These are phyloP conservation scores for Eupeodes luniger DNA, from an alignment of 2,888 invertebrate species.

Conservation along the genomic window DNA sequence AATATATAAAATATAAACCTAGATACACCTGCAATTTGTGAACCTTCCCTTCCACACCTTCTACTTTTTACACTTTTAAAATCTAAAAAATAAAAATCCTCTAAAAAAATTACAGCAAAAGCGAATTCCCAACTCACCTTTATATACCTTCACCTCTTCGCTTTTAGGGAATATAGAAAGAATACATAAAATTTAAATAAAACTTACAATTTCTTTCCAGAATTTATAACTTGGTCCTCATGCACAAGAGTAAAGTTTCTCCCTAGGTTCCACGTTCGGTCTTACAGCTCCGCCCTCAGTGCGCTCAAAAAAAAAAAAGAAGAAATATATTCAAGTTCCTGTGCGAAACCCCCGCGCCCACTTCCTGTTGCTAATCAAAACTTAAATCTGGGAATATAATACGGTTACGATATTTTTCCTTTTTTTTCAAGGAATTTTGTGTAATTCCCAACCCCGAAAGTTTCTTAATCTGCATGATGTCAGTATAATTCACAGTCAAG, in stretches of 20 bases:
- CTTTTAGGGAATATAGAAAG: background rate
- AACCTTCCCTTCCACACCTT: background rate
- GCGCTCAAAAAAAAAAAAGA: background rate
- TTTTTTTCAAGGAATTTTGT: background rate
- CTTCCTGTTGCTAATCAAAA: conserved; percentile 61
- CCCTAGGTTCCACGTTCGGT: background rate
- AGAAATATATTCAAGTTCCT: background rate
- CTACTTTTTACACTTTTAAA: background rate
- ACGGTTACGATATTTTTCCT: conserved; percentile 36
- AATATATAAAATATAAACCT: background rate
- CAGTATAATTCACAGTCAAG: conserved; percentile 40
- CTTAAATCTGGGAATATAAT: conserved; percentile 63
- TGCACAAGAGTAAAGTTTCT: background rate
- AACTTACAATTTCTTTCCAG: conserved; percentile 45
- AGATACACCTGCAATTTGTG: conserved; percentile 2
- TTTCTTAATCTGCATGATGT: conserved; percentile 59
- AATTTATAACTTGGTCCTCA: conserved; percentile 25
- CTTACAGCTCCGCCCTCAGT: no score
- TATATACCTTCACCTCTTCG: no score
- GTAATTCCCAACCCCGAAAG: conserved; percentile 18
- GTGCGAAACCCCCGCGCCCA: background rate
- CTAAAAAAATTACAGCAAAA: background rate
- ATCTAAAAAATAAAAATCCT: background rate
- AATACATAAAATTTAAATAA: conserved; percentile 46
- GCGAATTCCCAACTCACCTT: conserved; percentile 1